Evolutionary conservation across 1,140 invertebrate genomes (phyloP), one percentile per base, ranked within the genome.

Genomic region (Cyclina sinensis): DNA sequence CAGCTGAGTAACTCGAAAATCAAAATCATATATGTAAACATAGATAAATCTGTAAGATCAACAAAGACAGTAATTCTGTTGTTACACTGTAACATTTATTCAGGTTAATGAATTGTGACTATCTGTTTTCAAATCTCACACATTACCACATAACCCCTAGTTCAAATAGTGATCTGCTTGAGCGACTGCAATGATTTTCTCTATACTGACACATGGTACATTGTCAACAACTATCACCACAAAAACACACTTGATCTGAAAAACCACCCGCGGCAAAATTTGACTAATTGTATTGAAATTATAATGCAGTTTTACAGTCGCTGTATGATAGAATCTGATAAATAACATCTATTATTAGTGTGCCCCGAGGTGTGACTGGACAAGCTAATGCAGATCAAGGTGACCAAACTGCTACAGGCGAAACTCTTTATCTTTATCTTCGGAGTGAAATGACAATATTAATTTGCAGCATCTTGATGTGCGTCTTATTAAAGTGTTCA

Each of bases 271-370:
- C 2, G 59, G 85, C 81, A 87, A 65, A 62, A 32, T 79, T 57
- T 39, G 21, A 39, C 76, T 87, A 87, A 87, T 87, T 87, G 54
- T 46, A 78, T 37, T 35, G 51, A 65, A 87, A 65, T 51, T 80
- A 70, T 87, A 70, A 68, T 87, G 83, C 32, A 80, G 21, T 51
- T 65, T 86, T 54, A 87, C 85, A 68, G 79, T 65, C 39, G 74
- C n/a, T 48, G 32, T 12, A n/a, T 46, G 18, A 21, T 80, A 30
- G 39, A 65, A 87, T 79, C 85, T 65, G 85, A 87, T 87, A 87
- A 87, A 87, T 87, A 79, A 62, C 62, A 51, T 65, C 85, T 62
- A 87, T 87, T 87, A 87, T 59, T n/a, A 65, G 24, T 62, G 46
- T 46, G 84, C 84, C 84, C 51, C 21, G n/a, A 78, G 74, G 82